Base-by-base conservation (phyloP, 2,888 invertebrate species). In the Brachyopa scutellaris region DNA sequence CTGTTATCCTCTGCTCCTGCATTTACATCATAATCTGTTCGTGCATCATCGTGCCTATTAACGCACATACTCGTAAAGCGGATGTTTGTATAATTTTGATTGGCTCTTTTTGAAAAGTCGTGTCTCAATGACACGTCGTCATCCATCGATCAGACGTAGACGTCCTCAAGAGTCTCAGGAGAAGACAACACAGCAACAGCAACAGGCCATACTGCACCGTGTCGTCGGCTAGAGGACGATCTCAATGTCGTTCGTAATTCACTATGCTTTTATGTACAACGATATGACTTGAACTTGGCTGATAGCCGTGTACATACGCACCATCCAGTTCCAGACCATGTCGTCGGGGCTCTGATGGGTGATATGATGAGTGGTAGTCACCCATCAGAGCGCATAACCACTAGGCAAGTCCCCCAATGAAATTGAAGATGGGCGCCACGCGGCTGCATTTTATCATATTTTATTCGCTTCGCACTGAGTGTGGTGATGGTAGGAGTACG, bases 381-480 rank as follows among this genome's bases (percentile, higher is more conserved):
- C 59, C 69, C 69, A 76, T 64, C 57, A 70, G 42, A 49, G 49
- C 17, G 42, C 47, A 61, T 74, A 69, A 62, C 76, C 69, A 76
- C 53, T 45, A 53, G 13, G 36, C 49, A 13, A 55, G 53, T 73
- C 51, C 45, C 42, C 64, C n/a, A n/a, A 64, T 70, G 69, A 79
- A 84, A 84, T 73, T 62, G 78, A 83, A 78, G 72, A 83, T 83
- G 78, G 84, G 84, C 84, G 84, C 84, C 84, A 84, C 69, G 79
- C 79, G 74, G 79, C 79, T 84, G 79, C 69, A 74, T 74, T 84
- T 79, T 79, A 84, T 84, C 79, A 79, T 84, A 64, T 82, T 74
- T 73, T 69, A 83, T 83, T 61, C 73, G 64, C 62, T 76, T 82
- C 29, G 47, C 76, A 70, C 70, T 82, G 42, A 38, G 33, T 55